Percentiles rank a stretch among this genome's conserved stretches.
Evolutionary conservation across 2,888 invertebrate species (phyloP).

Genomic region (Isoperla grammatica): DNA sequence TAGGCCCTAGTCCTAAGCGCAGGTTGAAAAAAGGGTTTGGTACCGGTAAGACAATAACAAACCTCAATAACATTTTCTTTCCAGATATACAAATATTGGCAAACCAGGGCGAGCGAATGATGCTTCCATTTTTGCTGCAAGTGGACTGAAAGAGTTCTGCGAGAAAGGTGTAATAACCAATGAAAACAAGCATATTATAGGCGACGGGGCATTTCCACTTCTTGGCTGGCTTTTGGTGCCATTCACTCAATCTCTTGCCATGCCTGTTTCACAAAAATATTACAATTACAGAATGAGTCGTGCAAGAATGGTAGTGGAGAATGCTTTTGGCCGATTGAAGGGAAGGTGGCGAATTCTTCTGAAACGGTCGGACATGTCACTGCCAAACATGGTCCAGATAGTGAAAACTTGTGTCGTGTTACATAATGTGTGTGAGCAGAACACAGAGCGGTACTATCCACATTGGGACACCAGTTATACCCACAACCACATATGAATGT

Average conservation of each 20-base stretch:
- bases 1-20: too few species aligned
- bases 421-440: conserved; percentile 26
- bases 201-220: background rate
- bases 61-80: too few species aligned
- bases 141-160: background rate
- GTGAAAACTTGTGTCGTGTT: conserved; percentile 18
- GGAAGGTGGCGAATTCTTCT: conserved; percentile 23
- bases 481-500: too few species aligned
- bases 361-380: conserved; percentile 16
- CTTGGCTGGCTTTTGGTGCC: background rate
- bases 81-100: background rate
- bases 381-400: conserved; percentile 17
- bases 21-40: too few species aligned
- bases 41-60: too few species aligned
- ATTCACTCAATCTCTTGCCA: background rate
- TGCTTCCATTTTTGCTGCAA: background rate
- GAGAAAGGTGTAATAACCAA: too few species aligned
- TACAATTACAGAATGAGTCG: conserved; percentile 23
- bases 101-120: background rate
- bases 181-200: background rate
- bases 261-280: conserved; percentile 4
- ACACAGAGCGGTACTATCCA: too few species aligned
- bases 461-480: too few species aligned
- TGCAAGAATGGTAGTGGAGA: conserved; percentile 22
- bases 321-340: conserved; percentile 23